Evolutionary conservation across 2,113 vertebrate genomes (phyloP).

Genomic region (Salvelinus namaycush): DNA sequence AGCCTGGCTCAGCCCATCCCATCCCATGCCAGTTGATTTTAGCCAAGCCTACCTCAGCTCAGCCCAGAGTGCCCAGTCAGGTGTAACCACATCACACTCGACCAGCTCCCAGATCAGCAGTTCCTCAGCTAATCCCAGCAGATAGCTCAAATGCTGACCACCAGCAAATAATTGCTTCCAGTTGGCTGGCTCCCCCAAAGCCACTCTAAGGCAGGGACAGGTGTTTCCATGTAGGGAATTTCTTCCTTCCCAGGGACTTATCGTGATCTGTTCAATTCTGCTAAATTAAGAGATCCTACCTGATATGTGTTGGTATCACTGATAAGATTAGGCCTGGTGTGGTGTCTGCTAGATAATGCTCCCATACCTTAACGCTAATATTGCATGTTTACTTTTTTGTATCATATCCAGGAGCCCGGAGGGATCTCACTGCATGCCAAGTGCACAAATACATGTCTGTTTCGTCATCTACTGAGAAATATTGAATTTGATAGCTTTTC

Average conservation of each 20-base stretch:
- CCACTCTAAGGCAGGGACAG: conserved; percentile 47
- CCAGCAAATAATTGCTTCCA: conserved; percentile 54
- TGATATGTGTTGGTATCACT: conserved; percentile 44
- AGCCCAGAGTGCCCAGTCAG: too few relatives aligned
- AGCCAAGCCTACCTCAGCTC: too few relatives aligned
- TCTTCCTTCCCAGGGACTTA: conserved; percentile 11
- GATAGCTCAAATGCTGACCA: conserved; percentile 62
- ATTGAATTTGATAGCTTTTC: conserved; percentile 62
- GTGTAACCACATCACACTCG: conserved; percentile 25
- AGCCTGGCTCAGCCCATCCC: too few relatives aligned
- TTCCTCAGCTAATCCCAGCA: conserved; percentile 61
- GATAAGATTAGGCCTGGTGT: conserved; percentile 52
- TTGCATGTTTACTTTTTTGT: conserved; percentile 44
- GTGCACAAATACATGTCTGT: conserved; percentile 42
- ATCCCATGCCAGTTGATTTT: too few relatives aligned
- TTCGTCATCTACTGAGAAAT: conserved; percentile 47
- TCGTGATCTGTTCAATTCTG: conserved; percentile 51
- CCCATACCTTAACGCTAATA: conserved; percentile 35
- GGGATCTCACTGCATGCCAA: conserved; percentile 42
- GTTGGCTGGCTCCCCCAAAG: conserved; percentile 51
- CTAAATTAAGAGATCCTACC: conserved; percentile 44
- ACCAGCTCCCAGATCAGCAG: conserved; percentile 63
- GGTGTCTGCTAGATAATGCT: conserved; percentile 46
- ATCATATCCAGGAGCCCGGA: conserved; percentile 33
- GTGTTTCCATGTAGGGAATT: conserved; percentile 39